Base-by-base conservation (phyloP, 2,888 invertebrate genomes). In the Rapana venosa region DNA sequence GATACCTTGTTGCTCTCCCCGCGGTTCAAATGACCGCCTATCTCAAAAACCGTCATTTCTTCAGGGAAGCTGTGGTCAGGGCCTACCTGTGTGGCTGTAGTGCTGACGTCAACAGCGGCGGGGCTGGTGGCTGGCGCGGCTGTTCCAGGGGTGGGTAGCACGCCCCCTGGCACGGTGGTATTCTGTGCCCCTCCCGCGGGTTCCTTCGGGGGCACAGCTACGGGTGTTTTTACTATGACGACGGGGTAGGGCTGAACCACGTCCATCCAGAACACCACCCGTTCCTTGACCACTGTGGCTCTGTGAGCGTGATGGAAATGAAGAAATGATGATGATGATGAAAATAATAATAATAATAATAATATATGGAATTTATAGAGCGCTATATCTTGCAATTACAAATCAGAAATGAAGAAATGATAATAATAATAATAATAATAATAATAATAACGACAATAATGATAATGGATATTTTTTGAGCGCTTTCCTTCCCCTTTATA, bases 141-240 rank as follows among this genome's bases (percentile, higher is more conserved):
- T 32, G 58, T 58, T 35, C 86, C 66, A 13, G 86, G 66, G 58
- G 86, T 32, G 17, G 86, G 86, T 61, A 61, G 22, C 32, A 86
- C 61, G 32, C 86, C 86, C 35, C 26, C n/a, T 1, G 86, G 61
- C 61, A 61, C 32, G 26, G 0, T 20, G 30, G 22, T 35, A 32
- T 47, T 47, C 8, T 47, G 4, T 8, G 8, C 35, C 15, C 84
- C 84, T 79, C 35, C 79, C 35, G 17, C 35, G 11, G 30, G 83
- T 22, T 32, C 6, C 32, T 81, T 32, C 32, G 13, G 83, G 30
- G 81, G 85, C 30, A 85, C 58, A 1, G 26, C 85, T 20, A 58
- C n/a, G 32, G 86, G 86, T 13, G 61, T 58, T 26, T n/a, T 32
- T 20, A 86, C 66, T 0, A n/a, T 13, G 26, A 86, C 86, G 30